Evolutionary conservation across 2,113 vertebrate species (phyloP), one percentile per base, ranked within the genome.

Genomic region (Cnemophilus loriae): DNA sequence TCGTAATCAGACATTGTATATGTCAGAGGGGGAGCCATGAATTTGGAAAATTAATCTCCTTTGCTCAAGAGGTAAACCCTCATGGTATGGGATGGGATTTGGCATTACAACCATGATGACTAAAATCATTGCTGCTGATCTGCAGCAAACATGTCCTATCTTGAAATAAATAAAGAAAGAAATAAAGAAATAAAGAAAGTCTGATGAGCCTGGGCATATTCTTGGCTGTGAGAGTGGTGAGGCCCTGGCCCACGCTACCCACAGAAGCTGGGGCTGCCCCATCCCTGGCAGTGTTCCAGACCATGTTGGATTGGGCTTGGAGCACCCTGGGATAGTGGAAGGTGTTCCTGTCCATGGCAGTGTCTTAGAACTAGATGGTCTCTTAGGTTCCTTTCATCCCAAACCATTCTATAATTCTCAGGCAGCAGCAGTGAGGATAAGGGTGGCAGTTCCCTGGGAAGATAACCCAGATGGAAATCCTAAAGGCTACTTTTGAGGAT

Each of bases 261-360:
- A 61, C 0, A 21, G 41, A 13, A 68, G n/a, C 21, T 52, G 55
- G 18, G 47, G 17, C 10, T 83, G 47, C 17, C 24, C 47, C 55
- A 83, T 47, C 79, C 30, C 55, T 75, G 46, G 39, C 5, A 7
- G 20, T 46, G 28, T 10, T 41, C 28, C 47, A n/a, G 28, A 33
- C 37, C 16, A 46, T 0, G 2, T 1, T 82, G 39, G 20, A 46
- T 6, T 0, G 10, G 20, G 39, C 13, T 55, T n/a, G n/a, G n/a
- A 83, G 41, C n/a, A 47, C 3, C 8, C 47, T 69, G 41, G 0
- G 0, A 0, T 16, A 7, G 35, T 13, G 35, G 26, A 49, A 77
- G 12, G 18, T 49, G n/a, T 60, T 20, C 22, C 15, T 55, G 32
- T 0, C 63, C 63, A 8, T 37, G 17, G 41, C 30, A 55, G 14